Percentiles rank a stretch among this genome's conserved stretches.
Evolutionary conservation across 2,113 vertebrate species (phyloP).

Genomic region (Aleadryas rufinucha): DNA sequence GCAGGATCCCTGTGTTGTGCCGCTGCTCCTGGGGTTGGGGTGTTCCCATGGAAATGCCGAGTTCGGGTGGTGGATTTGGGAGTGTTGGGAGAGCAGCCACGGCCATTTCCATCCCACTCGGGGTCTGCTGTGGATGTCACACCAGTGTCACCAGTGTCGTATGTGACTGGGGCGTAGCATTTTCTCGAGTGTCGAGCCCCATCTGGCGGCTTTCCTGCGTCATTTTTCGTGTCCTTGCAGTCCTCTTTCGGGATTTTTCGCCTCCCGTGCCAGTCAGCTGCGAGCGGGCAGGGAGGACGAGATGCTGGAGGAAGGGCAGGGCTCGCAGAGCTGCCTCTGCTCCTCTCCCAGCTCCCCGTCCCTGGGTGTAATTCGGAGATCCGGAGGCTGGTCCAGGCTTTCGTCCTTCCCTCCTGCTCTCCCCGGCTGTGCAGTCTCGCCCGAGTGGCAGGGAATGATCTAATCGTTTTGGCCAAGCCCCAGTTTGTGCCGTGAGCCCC

Average conservation of each 20-base stretch:
- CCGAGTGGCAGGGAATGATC: neutral
- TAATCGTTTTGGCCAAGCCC: conserved; percentile 12
- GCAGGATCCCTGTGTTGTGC: neutral
- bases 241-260: neutral
- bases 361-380: neutral
- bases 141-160: neutral
- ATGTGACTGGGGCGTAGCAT: neutral
- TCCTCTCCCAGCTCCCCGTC: neutral
- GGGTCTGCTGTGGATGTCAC: neutral
- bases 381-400: neutral
- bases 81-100: neutral
- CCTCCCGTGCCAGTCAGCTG: neutral
- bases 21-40: neutral
- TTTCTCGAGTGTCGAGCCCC: conserved; percentile 42
- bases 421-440: neutral
- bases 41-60: neutral
- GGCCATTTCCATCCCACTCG: neutral
- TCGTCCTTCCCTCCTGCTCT: neutral
- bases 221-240: neutral
- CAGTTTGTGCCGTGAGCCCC: neutral
- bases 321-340: neutral
- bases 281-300: neutral
- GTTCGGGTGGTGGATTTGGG: rapidly evolving
- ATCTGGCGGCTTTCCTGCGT: conserved; percentile 27
- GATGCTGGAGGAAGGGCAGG: neutral